phyloP scores from a whole-genome alignment of 2,113 vertebrate genomes.

The Rostratula benghalensis region DNA sequence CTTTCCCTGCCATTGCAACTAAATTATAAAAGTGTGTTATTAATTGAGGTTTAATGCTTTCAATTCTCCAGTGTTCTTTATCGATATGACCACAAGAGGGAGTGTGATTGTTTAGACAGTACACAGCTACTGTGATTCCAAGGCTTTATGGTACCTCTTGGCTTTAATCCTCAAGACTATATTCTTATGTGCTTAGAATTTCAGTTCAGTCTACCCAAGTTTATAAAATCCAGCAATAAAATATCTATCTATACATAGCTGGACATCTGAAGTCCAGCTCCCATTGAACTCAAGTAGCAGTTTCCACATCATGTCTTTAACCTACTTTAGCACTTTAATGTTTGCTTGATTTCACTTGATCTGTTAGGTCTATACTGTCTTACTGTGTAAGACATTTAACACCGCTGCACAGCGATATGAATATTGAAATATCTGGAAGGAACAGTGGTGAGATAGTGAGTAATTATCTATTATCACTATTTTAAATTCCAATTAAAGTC shows the following conservation, averaged over 20 bases:
- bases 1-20: neutral
- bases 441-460: neutral
- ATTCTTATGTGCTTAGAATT: neutral
- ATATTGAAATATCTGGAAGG: neutral
- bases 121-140: neutral
- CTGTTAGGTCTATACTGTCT: neutral
- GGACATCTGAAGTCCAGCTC: neutral
- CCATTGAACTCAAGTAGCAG: neutral
- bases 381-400: neutral
- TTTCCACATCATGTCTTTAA: neutral
- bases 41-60: neutral
- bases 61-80: neutral
- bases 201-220: neutral
- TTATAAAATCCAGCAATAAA: neutral
- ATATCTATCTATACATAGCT: neutral
- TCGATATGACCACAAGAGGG: neutral
- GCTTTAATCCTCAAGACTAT: neutral
- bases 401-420: neutral
- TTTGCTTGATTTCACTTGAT: neutral
- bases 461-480: neutral
- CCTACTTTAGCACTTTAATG: neutral
- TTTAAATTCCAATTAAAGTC: neutral
- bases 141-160: neutral
- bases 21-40: neutral
- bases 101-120: neutral